Base-by-base conservation (phyloP, 1,140 invertebrate genomes). In the Maconellicoccus hirsutus region DNA sequence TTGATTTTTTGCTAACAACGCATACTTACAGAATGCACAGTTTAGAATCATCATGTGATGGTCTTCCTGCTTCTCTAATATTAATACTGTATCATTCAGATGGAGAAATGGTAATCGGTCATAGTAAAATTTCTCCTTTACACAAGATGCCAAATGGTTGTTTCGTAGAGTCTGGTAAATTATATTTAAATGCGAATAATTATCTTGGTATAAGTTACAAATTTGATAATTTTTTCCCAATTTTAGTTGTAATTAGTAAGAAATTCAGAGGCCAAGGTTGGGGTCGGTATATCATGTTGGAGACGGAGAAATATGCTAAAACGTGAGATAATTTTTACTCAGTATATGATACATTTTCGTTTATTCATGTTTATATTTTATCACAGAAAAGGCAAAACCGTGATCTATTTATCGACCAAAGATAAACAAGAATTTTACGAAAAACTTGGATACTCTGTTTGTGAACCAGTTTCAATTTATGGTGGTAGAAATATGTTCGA, bases 351-450 rank as follows among this genome's bases (percentile, higher is more conserved):
- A 22, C n/a, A 38, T 72, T 4, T n/a, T 70, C 39, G 26, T 33
- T 33, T 6, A 27, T 69, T 25, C 16, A 26, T 70, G 22, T 23
- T 19, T 33, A n/a, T 19, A 70, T 73, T 8, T 16, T 71, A 33
- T 72, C 71, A 29, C 70, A 78, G 78, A 16, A 72, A 70, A 59
- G 77, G 76, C 21, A 73, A 78, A 25, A 71, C 61, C 69, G 72
- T 59, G n/a, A 71, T 78, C 1, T 78, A 77, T 63, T 74, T 79
- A 25, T 77, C 78, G 16, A 79, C 78, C 23, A 70, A 73, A 33
- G 77, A 77, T 59, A 74, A 79, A 73, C 74, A 78, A 77, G 75
- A 72, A 61, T 79, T 79, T 75, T 79, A 79, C 73, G 29, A 71
- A 25, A 78, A 77, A 73, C 71, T 79, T 6, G 78, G 78, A 1